Percentiles rank a stretch among this genome's conserved stretches.
Evolutionary conservation across 2,888 invertebrate genomes (phyloP).

Genomic region (Mythimna ferrago): DNA sequence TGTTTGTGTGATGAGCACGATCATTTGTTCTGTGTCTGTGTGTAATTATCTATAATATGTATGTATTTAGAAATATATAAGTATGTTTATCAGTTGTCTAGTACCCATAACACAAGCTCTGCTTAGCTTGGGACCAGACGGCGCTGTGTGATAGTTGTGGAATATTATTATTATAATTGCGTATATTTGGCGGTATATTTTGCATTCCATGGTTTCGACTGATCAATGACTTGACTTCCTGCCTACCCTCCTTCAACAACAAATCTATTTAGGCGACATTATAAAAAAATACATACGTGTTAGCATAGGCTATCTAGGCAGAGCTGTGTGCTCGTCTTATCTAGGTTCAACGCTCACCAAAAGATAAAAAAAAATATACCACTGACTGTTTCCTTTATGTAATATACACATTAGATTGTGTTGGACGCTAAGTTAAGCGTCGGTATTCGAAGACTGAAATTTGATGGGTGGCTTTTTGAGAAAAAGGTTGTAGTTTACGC

Average conservation of each 20-base stretch:
- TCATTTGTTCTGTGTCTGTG: too few relatives aligned
- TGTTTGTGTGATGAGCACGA: too few relatives aligned
- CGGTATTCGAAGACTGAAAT: conserved; percentile 7
- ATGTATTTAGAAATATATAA: too few relatives aligned
- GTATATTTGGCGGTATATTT: background rate
- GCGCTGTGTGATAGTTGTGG: too few relatives aligned
- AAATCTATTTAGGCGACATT: conserved; percentile 50
- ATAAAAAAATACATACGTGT: conserved; percentile 59
- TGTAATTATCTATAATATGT: too few relatives aligned
- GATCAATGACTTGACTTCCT: background rate
- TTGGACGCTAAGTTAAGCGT: conserved; percentile 33
- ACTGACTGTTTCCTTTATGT: conserved; percentile 68
- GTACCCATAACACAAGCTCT: too few relatives aligned
- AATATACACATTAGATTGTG: conserved; percentile 61
- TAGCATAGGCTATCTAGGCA: conserved; percentile 63
- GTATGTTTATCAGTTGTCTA: too few relatives aligned
- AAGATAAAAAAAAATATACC: conserved; percentile 74
- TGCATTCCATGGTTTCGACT: background rate
- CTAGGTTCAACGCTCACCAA: conserved; percentile 73
- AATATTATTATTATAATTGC: too few relatives aligned
- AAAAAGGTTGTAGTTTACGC: too few relatives aligned
- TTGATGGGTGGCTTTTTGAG: conserved; percentile 17
- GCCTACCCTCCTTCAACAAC: conserved; percentile 5
- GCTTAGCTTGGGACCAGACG: too few relatives aligned
- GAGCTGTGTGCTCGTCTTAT: conserved; percentile 65